A percentile compares a stretch with the other conserved stretches of the same genome.
phyloP scores from a whole-genome alignment of 2,113 vertebrate species.

The Myiozetetes cayanensis region DNA sequence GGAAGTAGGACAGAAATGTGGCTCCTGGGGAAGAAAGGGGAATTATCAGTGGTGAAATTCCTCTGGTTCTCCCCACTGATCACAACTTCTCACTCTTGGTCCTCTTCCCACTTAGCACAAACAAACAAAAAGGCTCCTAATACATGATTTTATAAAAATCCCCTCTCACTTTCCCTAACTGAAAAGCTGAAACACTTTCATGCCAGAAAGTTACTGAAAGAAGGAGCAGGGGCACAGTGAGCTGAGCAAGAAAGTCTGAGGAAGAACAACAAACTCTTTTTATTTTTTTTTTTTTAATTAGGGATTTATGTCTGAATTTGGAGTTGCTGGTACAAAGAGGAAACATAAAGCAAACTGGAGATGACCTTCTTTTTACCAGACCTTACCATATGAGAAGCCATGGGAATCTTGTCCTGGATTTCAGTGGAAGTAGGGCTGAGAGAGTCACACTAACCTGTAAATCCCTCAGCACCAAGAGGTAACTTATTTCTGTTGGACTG shows the following conservation, averaged over 20 bases:
- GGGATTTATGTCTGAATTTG: neutral
- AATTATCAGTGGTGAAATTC: neutral
- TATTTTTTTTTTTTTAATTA: neutral
- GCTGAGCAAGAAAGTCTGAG: neutral
- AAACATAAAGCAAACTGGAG: neutral
- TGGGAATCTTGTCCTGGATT: neutral
- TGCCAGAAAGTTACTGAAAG: neutral
- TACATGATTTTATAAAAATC: neutral
- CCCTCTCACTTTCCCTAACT: neutral
- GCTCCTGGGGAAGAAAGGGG: neutral
- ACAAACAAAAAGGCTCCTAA: neutral
- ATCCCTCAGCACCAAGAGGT: neutral
- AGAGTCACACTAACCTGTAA: neutral
- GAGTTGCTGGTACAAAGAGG: neutral
- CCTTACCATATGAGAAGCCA: neutral
- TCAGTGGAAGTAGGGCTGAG: neutral
- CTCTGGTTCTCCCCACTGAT: neutral
- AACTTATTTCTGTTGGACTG: neutral
- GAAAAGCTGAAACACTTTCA: neutral
- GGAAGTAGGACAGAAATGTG: neutral
- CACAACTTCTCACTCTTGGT: neutral
- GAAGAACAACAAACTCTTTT: neutral
- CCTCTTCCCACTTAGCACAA: neutral
- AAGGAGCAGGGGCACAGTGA: neutral
- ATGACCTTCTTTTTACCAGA: neutral